Percentiles rank a stretch among this genome's conserved stretches.
Conservation (phyloP, 2,888 invertebrate genomes). For the Xylota segnis region DNA sequence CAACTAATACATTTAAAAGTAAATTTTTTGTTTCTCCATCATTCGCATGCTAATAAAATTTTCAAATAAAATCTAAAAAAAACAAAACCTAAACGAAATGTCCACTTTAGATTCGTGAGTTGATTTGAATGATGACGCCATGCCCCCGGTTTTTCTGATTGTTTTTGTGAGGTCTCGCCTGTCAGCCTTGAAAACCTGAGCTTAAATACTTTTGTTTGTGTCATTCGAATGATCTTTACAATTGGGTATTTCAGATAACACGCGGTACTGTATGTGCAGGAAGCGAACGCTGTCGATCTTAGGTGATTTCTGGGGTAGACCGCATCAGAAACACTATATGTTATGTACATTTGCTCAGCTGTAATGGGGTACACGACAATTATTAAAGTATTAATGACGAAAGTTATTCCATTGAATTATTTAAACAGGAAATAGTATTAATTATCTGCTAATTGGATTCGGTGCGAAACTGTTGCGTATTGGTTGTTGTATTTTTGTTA, state of each 20-base stretch:
- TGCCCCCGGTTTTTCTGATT: constrained; percentile 52
- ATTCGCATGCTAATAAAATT: constrained; percentile 47
- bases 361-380: neutral
- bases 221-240: constrained; percentile 61
- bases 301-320: constrained; percentile 44
- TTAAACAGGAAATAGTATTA: constrained; percentile 34
- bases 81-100: constrained; percentile 30
- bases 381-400: constrained; percentile 10
- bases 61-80: constrained; percentile 38
- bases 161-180: constrained; percentile 45
- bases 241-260: constrained; percentile 42
- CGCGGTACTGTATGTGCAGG: constrained; percentile 29
- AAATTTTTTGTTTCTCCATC: neutral
- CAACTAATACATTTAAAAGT: neutral
- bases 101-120: constrained; percentile 33
- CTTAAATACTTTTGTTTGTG: constrained; percentile 47
- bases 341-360: constrained; percentile 10
- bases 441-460: constrained; percentile 25
- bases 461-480: neutral
- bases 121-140: constrained; percentile 59
- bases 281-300: constrained; percentile 44
- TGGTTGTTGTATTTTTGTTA: neutral
- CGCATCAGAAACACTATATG: constrained; percentile 37
- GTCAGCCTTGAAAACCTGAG: constrained; percentile 66
- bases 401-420: neutral